Evolutionary conservation across 2,888 invertebrate genomes (phyloP).

Genomic region (Eurytoma adleriae): DNA sequence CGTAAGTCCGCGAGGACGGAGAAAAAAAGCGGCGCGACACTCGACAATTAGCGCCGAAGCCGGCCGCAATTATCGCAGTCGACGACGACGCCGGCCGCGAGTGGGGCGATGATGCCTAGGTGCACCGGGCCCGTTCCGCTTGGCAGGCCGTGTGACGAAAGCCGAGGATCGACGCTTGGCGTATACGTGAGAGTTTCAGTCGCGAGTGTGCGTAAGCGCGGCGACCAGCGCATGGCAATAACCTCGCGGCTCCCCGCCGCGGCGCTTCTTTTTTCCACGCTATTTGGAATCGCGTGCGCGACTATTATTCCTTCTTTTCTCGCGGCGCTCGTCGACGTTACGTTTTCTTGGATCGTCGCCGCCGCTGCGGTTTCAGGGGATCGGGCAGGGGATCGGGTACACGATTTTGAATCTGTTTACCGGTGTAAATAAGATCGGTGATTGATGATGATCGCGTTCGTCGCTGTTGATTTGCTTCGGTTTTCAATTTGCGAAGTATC

Average conservation of each 20-base stretch:
- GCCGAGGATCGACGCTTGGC: slow-evolving; percentile 34
- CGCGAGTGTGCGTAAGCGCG: background rate
- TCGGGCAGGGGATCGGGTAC: no score
- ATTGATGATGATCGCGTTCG: background rate
- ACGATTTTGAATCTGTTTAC: slow-evolving; percentile 25
- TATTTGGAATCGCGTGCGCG: slow-evolving; percentile 10
- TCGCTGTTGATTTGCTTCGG: no score
- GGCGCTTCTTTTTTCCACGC: background rate
- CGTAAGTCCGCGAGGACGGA: background rate
- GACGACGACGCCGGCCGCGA: background rate
- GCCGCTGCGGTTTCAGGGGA: no score
- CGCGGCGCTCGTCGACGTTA: no score
- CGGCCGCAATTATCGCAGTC: slow-evolving; percentile 40
- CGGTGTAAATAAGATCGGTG: background rate
- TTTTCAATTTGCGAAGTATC: background rate
- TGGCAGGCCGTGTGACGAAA: slow-evolving; percentile 40
- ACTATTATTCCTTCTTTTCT: no score
- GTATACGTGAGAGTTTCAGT: background rate
- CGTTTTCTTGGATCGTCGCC: no score
- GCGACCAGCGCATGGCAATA: slow-evolving; percentile 55
- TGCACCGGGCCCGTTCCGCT: slow-evolving; percentile 35
- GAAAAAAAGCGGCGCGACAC: slow-evolving; percentile 11
- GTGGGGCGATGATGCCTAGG: slow-evolving; percentile 44
- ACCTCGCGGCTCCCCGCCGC: slow-evolving; percentile 53
- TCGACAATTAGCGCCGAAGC: slow-evolving; percentile 43